Base-by-base conservation (phyloP, 2,797 vertebrate genomes). In the Perodicticus potto region DNA sequence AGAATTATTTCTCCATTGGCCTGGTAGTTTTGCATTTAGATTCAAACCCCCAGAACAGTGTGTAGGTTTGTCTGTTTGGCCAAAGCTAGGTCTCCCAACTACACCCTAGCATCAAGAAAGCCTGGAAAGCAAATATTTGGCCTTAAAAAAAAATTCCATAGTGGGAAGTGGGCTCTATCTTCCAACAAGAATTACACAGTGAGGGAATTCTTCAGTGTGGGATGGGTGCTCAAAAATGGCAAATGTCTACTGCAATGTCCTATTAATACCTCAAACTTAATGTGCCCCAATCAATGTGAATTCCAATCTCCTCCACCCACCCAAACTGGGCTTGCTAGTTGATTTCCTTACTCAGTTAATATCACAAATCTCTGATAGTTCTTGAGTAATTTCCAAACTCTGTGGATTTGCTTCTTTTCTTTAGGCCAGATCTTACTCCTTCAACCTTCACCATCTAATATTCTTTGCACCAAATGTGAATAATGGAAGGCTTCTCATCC, bases 21-120 rank as follows among this genome's bases (percentile, higher is more conserved):
- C 59, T 81, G 94, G n/a, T 27, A 70, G 93, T 82, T 97, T 95
- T 95, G n/a, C 34, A 84, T 78, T n/a, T 25, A 82, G 61, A 84
- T 86, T 91, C 69, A 93, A 91, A 89, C 32, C 22, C 22, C 43
- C 32, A 82, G 29, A 40, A 27, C 29, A 88, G 22, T 34, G 55
- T 95, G 43, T 23, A 94, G 32, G n/a, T 59, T 80, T 92, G 53
- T 92, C 43, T 92, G 13, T 93, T 91, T 77, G 86, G 43, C 19
- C 14, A 93, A 95, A 80, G 43, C 17, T 78, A 70, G 45, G 45
- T 57, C 49, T 92, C 34, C 53, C 8, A 95, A 77, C 20, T 81
- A 10, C 65, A 83, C 43, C 10, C 40, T 82, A 92, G 69, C 53
- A 92, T 77, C 49, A 84, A 89, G 65, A 70, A 34, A 95, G 63